Evolutionary conservation across 2,797 vertebrate species (phyloP).

Genomic region (Carduelis carduelis): DNA sequence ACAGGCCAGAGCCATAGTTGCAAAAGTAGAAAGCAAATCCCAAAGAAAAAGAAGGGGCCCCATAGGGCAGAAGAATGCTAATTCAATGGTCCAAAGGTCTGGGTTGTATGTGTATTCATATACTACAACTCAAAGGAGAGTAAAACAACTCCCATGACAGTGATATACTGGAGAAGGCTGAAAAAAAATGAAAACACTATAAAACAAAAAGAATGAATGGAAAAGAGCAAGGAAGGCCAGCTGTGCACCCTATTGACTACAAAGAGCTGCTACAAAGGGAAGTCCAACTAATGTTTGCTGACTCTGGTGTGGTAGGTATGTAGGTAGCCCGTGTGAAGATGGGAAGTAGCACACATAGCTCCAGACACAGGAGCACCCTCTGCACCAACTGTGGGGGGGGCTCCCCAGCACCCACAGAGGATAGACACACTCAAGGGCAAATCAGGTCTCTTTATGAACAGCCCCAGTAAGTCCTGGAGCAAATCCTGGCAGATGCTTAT

Average conservation of each 20-base stretch:
- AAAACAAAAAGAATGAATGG: not conserved
- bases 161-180: not conserved
- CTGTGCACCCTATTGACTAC: not conserved
- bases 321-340: not conserved
- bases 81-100: not conserved
- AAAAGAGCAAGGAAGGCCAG: not conserved
- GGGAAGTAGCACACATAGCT: not conserved
- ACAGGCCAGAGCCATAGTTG: not conserved
- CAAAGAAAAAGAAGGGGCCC: not conserved
- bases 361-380: not conserved
- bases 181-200: not conserved
- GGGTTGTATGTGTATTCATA: not conserved
- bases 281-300: not conserved
- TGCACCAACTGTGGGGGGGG: not conserved
- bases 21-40: not conserved
- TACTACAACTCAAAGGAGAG: not conserved
- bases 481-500: not conserved
- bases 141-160: not conserved
- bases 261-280: not conserved
- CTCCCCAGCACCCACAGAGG: not conserved
- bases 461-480: not conserved
- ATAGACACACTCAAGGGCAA: not conserved
- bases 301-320: not conserved
- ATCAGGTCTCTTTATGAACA: not conserved
- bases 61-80: not conserved